Evolutionary conservation across 2,113 vertebrate species (phyloP), one percentile per base, ranked within the genome.

Genomic region (Dascyllus trimaculatus): DNA sequence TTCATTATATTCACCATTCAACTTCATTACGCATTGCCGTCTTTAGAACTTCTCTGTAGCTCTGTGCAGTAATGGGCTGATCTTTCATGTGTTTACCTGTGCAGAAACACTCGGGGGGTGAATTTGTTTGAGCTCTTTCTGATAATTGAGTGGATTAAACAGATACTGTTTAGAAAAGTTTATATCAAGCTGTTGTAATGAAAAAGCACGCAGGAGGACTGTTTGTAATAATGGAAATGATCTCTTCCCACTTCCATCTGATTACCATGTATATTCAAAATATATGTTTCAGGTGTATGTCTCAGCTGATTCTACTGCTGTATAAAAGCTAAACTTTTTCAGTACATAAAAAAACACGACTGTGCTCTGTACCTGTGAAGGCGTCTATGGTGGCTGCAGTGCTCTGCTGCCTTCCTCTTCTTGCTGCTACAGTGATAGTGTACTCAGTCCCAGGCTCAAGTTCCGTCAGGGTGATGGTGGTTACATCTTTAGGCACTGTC

Each of bases 381-480:
- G 97, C 97, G 9, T 99, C 96, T 58, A 99, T 97, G 0, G 96
- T 99, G 38, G 95, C 95, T 19, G 96, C 96, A 2, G 95, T 78
- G 81, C 98, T 99, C 82, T 98, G 97, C 83, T 99, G 97, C 24
- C 97, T 93, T 38, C 98, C 98, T 70, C 98, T 94, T 81, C 97
- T 97, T 0, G 98, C 97, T 0, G 96, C 95, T 60, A 99, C 94
- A 0, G 97, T 97, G 78, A 99, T 96, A 46, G 96, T 98, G 90
- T 99, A 99, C 83, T 99, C 97, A 0, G 96, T 98, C 11, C 96
- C 97, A 0, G 98, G 97, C 78, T 99, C 97, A 24, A 99, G 94
- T 56, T 97, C 96, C 0, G 87, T 94, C 82, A 99, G 92, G 0
- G 96, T 98, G 53, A 96, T 93, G 7, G 94, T 93, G 1, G 93